These are phyloP conservation scores for Andrena hattorfiana DNA, from an alignment of 2,888 invertebrate genomes.

Conservation along the genomic window DNA sequence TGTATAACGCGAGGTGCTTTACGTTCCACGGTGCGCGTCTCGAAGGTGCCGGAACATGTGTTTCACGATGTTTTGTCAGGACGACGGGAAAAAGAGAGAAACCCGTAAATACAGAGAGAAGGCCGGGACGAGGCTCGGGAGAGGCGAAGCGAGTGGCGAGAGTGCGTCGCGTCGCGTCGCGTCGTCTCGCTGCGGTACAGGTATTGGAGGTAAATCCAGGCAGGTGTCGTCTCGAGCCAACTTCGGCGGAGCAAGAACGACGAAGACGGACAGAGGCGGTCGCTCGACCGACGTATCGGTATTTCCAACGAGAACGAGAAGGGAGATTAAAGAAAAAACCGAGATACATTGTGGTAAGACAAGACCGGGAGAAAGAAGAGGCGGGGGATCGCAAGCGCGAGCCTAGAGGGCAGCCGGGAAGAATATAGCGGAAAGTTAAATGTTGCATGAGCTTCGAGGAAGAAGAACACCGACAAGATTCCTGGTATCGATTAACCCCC, in stretches of 20 bases:
- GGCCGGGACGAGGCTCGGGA: neutral
- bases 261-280: conserved; percentile 48
- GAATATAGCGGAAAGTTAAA: conserved; percentile 74
- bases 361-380: conserved; percentile 20
- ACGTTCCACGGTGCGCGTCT: conserved; percentile 65
- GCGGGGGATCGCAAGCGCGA: conserved; percentile 31
- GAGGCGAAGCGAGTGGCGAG: conserved; percentile 5
- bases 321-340: conserved; percentile 26
- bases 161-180: neutral
- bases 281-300: conserved; percentile 63
- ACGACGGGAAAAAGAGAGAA: conserved; percentile 61
- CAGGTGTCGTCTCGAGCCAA: conserved; percentile 60
- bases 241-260: conserved; percentile 56
- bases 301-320: conserved; percentile 60
- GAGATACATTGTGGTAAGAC: conserved; percentile 43
- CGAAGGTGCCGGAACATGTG: conserved; percentile 78
- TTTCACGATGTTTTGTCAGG: conserved; percentile 72
- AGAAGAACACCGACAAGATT: conserved; percentile 69
- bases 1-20: conserved; percentile 52
- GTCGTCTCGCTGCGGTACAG: conserved; percentile 28
- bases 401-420: conserved; percentile 25
- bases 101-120: conserved; percentile 38
- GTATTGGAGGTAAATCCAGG: conserved; percentile 52
- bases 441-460: conserved; percentile 79
- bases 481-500: conserved; percentile 73